A percentile compares a stretch with the other conserved stretches of the same genome.
Evolutionary conservation across 1,140 invertebrate species (phyloP).

Genomic region (Bombus superbus): DNA sequence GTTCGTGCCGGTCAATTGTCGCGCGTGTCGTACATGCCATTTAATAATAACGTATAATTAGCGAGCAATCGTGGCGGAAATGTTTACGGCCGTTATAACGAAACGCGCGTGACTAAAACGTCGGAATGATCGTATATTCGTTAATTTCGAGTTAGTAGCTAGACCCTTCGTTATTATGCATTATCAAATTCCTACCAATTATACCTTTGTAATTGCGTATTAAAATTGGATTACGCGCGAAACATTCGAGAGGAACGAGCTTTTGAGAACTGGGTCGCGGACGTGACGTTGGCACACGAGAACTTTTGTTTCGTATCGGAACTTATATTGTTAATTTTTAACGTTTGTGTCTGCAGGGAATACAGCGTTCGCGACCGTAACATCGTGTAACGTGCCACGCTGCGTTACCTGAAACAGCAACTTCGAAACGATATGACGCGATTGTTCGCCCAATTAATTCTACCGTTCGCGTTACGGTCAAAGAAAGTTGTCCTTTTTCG

Average conservation of each 20-base stretch:
- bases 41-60: conserved; percentile 19
- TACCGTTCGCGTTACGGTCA: no score
- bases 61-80: conserved; percentile 2
- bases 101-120: background rate
- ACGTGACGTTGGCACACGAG: background rate
- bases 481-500: no score
- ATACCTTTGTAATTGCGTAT: conserved; percentile 9
- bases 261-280: background rate
- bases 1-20: background rate
- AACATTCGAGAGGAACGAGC: conserved; percentile 23
- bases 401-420: no score
- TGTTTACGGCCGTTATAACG: conserved; percentile 19
- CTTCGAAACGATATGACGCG: no score
- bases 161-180: conserved; percentile 14
- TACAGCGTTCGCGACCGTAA: background rate
- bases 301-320: background rate
- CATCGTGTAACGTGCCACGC: no score
- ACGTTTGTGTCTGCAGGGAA: background rate
- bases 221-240: conserved; percentile 27
- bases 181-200: conserved; percentile 24
- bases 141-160: conserved; percentile 5
- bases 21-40: no score
- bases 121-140: background rate
- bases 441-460: no score
- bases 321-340: conserved; percentile 5